These are phyloP conservation scores for Drosophila sp. DNA, from an alignment of 1,140 invertebrate species.

Conservation along the genomic window DNA sequence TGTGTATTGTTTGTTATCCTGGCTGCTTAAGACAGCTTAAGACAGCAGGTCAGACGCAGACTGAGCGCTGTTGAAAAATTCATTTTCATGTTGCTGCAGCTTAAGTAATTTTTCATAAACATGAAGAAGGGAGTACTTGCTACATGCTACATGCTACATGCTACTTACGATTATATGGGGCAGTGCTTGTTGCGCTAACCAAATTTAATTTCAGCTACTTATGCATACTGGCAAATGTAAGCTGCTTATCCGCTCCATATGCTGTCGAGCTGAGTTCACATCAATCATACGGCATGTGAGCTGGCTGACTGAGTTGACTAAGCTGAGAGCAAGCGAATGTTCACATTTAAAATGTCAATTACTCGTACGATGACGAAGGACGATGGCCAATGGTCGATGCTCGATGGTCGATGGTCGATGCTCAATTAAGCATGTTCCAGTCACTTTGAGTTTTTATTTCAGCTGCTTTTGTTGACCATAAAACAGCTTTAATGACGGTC, in stretches of 20 bases:
- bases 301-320: background rate
- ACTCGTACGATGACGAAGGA: conserved; percentile 17
- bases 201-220: conserved; percentile 79
- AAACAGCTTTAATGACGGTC: conserved; percentile 75
- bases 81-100: conserved; percentile 77
- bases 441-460: conserved; percentile 34
- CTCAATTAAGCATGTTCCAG: conserved; percentile 51
- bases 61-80: conserved; percentile 75
- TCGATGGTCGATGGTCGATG: conserved; percentile 13
- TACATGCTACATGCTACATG: background rate
- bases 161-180: conserved; percentile 10
- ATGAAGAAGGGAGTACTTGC: conserved; percentile 19
- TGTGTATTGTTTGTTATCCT: conserved; percentile 59
- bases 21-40: conserved; percentile 69
- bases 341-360: conserved; percentile 75
- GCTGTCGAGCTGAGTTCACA: conserved; percentile 24
- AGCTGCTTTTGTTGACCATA: conserved; percentile 63
- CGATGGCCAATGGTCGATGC: background rate
- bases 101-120: conserved; percentile 79
- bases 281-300: conserved; percentile 57
- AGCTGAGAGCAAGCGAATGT: conserved; percentile 16
- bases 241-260: conserved; percentile 64
- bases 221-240: conserved; percentile 63
- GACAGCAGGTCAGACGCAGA: conserved; percentile 61
- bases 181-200: conserved; percentile 55